Conservation (phyloP, 2,888 invertebrate species). For the Cinara cedri region DNA sequence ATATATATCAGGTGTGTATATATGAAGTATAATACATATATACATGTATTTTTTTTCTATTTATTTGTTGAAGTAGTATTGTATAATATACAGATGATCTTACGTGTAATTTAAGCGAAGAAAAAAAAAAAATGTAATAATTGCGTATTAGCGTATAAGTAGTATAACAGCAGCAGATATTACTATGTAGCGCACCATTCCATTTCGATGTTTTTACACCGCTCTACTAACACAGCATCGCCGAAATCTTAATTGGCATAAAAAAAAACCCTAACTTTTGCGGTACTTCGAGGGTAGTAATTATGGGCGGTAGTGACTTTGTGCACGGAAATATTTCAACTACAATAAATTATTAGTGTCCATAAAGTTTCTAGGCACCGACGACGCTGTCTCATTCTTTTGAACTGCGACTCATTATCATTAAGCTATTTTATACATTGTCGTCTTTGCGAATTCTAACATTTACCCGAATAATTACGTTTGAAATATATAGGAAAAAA, state of each 20-base stretch:
- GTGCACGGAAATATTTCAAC: slow-evolving; percentile 29
- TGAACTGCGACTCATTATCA: slow-evolving; percentile 6
- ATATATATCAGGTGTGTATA: no score
- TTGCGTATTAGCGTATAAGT: no score
- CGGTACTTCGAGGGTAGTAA: slow-evolving; percentile 2
- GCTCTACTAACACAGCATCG: no score
- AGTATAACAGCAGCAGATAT: no score
- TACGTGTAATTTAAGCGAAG: background rate
- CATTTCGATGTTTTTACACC: no score
- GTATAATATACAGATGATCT: background rate
- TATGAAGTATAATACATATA: no score
- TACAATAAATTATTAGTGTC: slow-evolving; percentile 29
- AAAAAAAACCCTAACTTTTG: background rate
- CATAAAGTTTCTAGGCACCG: background rate
- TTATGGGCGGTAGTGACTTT: background rate
- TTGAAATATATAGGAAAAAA: background rate
- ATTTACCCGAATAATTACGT: background rate
- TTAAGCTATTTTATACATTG: background rate
- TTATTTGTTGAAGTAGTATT: no score
- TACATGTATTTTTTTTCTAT: no score
- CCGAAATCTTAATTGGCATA: slow-evolving; percentile 17
- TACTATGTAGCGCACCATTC: no score
- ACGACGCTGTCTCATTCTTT: background rate
- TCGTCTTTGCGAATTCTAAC: background rate
- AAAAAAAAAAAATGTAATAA: no score